These are phyloP conservation scores for Tachycineta bicolor DNA, from an alignment of 2,113 vertebrate genomes.

Conservation along the genomic window DNA sequence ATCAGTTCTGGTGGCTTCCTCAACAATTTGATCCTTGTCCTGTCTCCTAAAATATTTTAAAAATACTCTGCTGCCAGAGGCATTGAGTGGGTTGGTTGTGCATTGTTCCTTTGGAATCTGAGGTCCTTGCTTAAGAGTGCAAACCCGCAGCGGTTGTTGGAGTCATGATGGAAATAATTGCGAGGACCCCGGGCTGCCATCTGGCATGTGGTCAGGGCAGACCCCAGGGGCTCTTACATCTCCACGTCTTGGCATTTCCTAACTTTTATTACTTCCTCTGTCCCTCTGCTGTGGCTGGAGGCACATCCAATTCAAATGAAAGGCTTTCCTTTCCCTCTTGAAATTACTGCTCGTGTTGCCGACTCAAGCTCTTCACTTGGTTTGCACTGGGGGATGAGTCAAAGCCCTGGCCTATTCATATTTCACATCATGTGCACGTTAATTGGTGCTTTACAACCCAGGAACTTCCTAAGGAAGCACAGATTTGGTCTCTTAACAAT, in stretches of 20 bases:
- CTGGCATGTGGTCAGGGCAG: neutral
- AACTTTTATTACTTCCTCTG: neutral
- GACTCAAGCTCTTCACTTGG: neutral
- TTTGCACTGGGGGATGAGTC: conserved; percentile 30
- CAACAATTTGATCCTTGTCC: neutral
- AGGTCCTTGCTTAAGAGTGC: neutral
- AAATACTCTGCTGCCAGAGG: neutral
- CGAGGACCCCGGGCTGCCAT: neutral
- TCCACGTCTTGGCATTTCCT: neutral
- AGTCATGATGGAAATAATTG: neutral
- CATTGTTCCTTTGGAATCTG: neutral
- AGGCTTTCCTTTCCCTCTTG: conserved; percentile 12
- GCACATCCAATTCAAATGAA: neutral
- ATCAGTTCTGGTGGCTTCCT: neutral
- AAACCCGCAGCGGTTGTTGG: neutral
- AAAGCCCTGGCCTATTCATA: conserved; percentile 36
- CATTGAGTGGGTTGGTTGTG: neutral
- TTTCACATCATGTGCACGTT: conserved; percentile 18
- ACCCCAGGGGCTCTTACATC: neutral
- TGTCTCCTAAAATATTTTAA: neutral
- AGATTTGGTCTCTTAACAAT: conserved; percentile 38
- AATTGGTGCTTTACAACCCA: conserved; percentile 45
- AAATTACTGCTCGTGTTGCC: neutral
- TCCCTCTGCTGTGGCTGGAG: neutral
- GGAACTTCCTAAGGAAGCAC: conserved; percentile 31